A percentile compares a stretch with the other conserved stretches of the same genome.
phyloP scores from a whole-genome alignment of 2,797 vertebrate genomes.

The Graptemys geographica region DNA sequence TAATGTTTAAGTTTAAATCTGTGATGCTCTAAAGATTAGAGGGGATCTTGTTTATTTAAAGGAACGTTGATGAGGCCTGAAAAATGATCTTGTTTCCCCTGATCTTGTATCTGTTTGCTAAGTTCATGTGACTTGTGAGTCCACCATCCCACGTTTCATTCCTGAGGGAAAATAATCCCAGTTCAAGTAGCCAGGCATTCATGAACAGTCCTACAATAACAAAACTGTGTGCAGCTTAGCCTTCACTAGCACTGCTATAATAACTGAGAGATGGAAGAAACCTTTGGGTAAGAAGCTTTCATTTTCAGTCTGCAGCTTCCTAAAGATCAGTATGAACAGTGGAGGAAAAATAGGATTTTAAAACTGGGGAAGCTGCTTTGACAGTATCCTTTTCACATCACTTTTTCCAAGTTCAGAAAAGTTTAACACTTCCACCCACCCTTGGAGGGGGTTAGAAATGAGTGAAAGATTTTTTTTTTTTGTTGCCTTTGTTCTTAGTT shows the following conservation, averaged over 20 bases:
- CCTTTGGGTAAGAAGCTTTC: not conserved
- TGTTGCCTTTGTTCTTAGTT: slow-evolving; percentile 13
- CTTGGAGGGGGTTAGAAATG: not conserved
- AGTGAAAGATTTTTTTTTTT: not conserved
- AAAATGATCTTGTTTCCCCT: not conserved
- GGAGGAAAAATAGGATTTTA: slow-evolving; percentile 4
- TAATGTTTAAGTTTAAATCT: not conserved
- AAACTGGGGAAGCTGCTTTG: slow-evolving; percentile 35
- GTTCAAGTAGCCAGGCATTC: not conserved
- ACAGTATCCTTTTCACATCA: slow-evolving; percentile 26
- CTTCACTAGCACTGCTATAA: not conserved
- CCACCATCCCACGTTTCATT: not conserved
- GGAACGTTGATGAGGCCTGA: not conserved
- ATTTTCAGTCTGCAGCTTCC: not conserved
- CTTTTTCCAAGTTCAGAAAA: not conserved
- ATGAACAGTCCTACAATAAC: not conserved
- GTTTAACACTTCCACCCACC: slow-evolving; percentile 24
- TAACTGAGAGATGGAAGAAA: fast-evolving
- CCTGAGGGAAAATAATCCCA: not conserved
- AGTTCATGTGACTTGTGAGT: fast-evolving
- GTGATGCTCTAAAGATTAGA: not conserved
- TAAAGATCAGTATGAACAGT: not conserved
- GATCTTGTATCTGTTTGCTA: not conserved
- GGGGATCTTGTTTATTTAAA: not conserved
- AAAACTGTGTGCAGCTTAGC: not conserved